Evolutionary conservation across 2,113 vertebrate species (phyloP).

Genomic region (Lophochroa leadbeateri): DNA sequence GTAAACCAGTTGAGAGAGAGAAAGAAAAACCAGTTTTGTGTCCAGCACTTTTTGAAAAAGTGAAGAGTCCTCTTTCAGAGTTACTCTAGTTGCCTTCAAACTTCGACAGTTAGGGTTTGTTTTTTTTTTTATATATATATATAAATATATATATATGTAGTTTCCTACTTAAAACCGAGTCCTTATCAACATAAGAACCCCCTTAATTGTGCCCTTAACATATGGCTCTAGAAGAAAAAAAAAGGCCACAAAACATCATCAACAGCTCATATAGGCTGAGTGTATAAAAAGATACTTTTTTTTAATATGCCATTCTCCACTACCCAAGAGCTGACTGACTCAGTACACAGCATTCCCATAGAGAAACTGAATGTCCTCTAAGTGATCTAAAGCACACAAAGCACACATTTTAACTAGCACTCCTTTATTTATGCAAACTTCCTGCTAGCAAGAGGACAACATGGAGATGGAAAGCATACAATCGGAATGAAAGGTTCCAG

Average conservation of each 20-base stretch:
- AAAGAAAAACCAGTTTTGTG: not conserved
- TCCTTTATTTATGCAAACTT: not conserved
- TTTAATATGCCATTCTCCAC: not conserved
- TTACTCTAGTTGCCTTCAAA: not conserved
- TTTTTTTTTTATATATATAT: not conserved
- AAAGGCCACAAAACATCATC: not conserved
- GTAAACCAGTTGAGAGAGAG: not conserved
- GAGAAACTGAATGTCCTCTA: not conserved
- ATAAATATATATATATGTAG: not conserved
- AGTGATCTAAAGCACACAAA: not conserved
- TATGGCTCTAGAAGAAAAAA: not conserved
- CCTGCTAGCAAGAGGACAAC: not conserved
- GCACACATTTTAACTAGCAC: not conserved
- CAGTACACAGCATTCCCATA: not conserved
- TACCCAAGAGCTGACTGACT: not conserved
- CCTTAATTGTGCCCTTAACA: not conserved
- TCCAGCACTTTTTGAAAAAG: not conserved
- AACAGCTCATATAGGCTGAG: not conserved
- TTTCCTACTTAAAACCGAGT: not conserved
- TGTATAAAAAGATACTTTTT: rapidly evolving
- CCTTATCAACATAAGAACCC: not conserved
- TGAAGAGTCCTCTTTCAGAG: not conserved
- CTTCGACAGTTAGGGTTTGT: not conserved
- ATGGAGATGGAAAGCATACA: not conserved
- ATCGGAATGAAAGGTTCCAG: not conserved